Evolutionary conservation across 2,888 invertebrate genomes (phyloP), one percentile per base, ranked within the genome.

Genomic region (Ypsolopha sequella): DNA sequence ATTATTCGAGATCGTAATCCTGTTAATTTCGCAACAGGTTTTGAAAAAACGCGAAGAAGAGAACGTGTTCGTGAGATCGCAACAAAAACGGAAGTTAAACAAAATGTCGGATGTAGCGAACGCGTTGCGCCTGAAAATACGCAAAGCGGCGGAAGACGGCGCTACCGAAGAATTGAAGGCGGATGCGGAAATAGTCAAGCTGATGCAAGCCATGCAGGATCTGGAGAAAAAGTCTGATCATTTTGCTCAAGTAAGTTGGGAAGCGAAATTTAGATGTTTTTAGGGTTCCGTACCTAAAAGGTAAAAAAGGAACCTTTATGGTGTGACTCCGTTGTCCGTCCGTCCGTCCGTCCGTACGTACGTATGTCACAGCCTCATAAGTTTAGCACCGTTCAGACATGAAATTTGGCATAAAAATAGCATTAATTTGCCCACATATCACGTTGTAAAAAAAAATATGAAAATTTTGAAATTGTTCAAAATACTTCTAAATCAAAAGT

Each of bases 31-130:
- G 24, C 4, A 24, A 24, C 45, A 87, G 87, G 90, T 96, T 7
- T 73, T 97, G 46, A 94, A 93, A 75, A 94, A 93, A 65, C 89
- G 96, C 2, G 96, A 96, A 72, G 95, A 95, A 59, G 97, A 97
- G 74, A 95, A 95, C 69, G 86, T 92, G 0, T 90, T 93, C 43
- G 91, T 95, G 6, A 90, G 92, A 64, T 92, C 92, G 48, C 92
- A 94, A 60, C 95, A 95, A 63, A 94, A 94, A 63, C 88, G 93
- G 7, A 89, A 91, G 58, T 86, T 95, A 6, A 93, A 92, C 59
- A 93, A 92, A 78, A 87, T 95, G 61, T 91, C 93, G 48, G 95
- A 95, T 66, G 72, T 89, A 0, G 89, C 94, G 1, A 92, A 91
- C 52, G 75, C 77, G 3, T 74, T 95, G 13, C 90, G 91, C 51